A percentile compares a stretch with the other conserved stretches of the same genome.
These are phyloP conservation scores for Actinernus sp. DNA, from an alignment of 92 coral and sea anemone species.

Conservation along the genomic window DNA sequence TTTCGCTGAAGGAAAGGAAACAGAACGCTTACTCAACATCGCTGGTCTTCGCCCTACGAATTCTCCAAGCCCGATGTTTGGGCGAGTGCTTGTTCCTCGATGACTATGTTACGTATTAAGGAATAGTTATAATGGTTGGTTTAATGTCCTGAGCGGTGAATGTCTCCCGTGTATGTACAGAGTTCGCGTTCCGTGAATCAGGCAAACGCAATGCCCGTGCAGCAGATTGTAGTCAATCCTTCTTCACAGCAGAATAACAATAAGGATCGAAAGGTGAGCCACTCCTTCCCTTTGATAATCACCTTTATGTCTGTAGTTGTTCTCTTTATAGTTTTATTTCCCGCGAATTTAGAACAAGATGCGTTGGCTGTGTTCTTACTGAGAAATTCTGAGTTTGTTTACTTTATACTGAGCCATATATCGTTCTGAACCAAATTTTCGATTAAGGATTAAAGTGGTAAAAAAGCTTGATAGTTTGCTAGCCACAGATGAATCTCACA, in stretches of 20 bases:
- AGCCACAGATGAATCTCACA: background rate
- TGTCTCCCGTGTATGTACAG: constrained; percentile 20
- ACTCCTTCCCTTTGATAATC: background rate
- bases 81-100: background rate
- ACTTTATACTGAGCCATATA: background rate
- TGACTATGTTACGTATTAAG: background rate
- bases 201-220: constrained; percentile 82
- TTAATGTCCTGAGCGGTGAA: constrained; percentile 15
- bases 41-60: background rate
- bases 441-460: background rate
- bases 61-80: background rate
- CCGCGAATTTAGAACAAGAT: too few relatives aligned
- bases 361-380: too few relatives aligned
- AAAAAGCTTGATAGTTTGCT: background rate
- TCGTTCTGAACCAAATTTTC: background rate
- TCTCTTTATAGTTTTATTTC: too few relatives aligned
- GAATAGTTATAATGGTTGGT: background rate
- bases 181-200: constrained; percentile 27
- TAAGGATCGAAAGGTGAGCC: constrained; percentile 80
- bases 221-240: constrained; percentile 88
- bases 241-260: constrained; percentile 79
- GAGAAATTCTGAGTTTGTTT: background rate
- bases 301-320: background rate
- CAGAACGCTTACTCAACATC: too few relatives aligned
- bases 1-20: background rate